Base-by-base conservation (phyloP, 1,140 invertebrate genomes). In the Diachasmimorpha longicaudata region DNA sequence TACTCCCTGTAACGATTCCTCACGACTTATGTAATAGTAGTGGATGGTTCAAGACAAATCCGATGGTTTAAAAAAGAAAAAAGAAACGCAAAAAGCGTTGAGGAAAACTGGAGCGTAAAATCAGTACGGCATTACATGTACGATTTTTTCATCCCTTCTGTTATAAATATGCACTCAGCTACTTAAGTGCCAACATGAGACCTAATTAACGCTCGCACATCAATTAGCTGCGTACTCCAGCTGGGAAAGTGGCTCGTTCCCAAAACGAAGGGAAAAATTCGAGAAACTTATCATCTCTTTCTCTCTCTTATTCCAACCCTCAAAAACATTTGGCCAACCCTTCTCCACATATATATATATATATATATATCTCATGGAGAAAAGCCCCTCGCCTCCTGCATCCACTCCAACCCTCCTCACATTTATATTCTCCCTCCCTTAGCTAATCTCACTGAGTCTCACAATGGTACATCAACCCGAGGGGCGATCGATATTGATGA, bases 401-500 rank as follows among this genome's bases (percentile, higher is more conserved):
- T 69, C 44, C 70, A 31, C 46, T 52, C 31, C n/a, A 36, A 36
- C 52, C 52, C 21, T 55, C 48, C 69, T 46, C 69, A 42, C 69
- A 25, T 48, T 23, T 48, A 44, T 70, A 46, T 48, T 70, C 69
- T 25, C 42, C 69, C 37, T 48, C 42, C 37, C 42, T 48, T 44
- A 23, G 23, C 58, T 48, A 69, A 46, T 75, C 74, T 76, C 74
- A 16, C 46, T 76, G 31, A 42, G 11, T 71, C 69, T 4, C 21
- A 63, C 23, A 63, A 63, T 63, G 23, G 58, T 25, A 19, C 21
- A 63, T 52, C 2, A 31, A 63, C 58, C 58, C 31, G 31, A 13
- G 13, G 23, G 58, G 23, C 58, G 58, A 74, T 68, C 66, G 39
- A 74, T 74, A 44, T n/a, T 39, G 70, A 72, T 72, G 72, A 68